Base-by-base conservation (phyloP, 2,797 vertebrate genomes). In the Thamnophis elegans region DNA sequence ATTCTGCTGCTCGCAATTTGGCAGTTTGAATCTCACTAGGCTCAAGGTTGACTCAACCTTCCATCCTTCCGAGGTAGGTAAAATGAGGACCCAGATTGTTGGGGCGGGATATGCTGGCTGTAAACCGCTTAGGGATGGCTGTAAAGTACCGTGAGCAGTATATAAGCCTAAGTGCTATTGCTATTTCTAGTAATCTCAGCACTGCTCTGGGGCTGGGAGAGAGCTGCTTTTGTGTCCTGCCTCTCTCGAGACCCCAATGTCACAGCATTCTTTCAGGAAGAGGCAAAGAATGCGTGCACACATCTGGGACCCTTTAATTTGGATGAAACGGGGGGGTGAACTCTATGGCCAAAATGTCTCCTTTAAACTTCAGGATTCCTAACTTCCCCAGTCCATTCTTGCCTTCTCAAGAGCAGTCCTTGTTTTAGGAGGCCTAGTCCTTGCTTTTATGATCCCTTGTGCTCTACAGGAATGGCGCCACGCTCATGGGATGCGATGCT, bases 401-500 rank as follows among this genome's bases (percentile, higher is more conserved):
- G 11, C 20, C 85, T 65, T 1, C 56, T n/a, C 26, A n/a, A 12
- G 87, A 32, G 54, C 13, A 55, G 51, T 6, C 6, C 6, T 20
- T 20, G 73, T 82, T 47, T 82, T 25, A 20, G 7, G 18, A 20
- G 20, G 36, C 20, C 0, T 1, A 25, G 2, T 36, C 87, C 51
- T 56, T 16, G 28, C 55, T 88, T 9, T 0, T 0, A 0, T 25
- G 0, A 55, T 94, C 65, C 28, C 47, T 28, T 92, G 8, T 28
- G 18, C 55, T 90, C 55, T 55, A 2, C 18, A 99, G 99, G 99
- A 99, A 92, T 99, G 99, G 99, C 98, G 99, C 55, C 99, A 99
- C 0, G 99, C 99, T 9, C 99, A 99, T 0, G 99, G 99, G 0
- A 99, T 99, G 99, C 97, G 99, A 4, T 99, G 99, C 94, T 97